Conservation (phyloP, 2,797 vertebrate genomes). For the Falco peregrinus region DNA sequence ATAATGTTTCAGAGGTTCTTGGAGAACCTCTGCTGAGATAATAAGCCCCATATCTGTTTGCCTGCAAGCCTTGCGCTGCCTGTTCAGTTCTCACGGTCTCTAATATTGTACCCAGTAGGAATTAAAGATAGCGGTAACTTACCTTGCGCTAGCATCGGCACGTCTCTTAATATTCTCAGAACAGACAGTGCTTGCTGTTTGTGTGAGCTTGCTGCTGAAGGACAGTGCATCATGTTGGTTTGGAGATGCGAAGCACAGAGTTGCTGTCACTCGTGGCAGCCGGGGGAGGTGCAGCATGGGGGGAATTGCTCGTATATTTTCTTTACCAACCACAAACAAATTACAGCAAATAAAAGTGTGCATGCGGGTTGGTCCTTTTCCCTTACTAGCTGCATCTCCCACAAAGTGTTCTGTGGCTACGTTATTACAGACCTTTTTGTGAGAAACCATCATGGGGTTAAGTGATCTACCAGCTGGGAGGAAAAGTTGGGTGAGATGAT, state of each 20-base stretch:
- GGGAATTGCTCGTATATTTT: not conserved
- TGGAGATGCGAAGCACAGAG: not conserved
- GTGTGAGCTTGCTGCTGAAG: fast-evolving
- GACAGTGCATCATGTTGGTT: fast-evolving
- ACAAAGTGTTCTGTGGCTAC: fast-evolving
- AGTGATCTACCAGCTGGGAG: not conserved
- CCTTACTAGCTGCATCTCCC: not conserved
- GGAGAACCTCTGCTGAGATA: not conserved
- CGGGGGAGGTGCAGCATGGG: fast-evolving
- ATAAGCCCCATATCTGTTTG: not conserved
- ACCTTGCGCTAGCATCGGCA: not conserved
- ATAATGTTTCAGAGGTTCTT: not conserved
- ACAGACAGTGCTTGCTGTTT: not conserved
- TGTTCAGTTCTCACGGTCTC: not conserved
- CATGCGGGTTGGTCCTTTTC: not conserved
- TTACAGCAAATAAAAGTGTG: fast-evolving
- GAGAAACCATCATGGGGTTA: not conserved
- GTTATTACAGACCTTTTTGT: not conserved
- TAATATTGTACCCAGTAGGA: not conserved
- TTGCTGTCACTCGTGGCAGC: not conserved
- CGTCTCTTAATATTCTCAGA: not conserved
- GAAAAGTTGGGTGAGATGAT: not conserved
- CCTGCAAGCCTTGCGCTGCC: not conserved
- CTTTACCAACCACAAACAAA: not conserved
- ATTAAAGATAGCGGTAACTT: not conserved